Evolutionary conservation across 2,888 invertebrate species (phyloP).

Genomic region (Diabrotica balteata): DNA sequence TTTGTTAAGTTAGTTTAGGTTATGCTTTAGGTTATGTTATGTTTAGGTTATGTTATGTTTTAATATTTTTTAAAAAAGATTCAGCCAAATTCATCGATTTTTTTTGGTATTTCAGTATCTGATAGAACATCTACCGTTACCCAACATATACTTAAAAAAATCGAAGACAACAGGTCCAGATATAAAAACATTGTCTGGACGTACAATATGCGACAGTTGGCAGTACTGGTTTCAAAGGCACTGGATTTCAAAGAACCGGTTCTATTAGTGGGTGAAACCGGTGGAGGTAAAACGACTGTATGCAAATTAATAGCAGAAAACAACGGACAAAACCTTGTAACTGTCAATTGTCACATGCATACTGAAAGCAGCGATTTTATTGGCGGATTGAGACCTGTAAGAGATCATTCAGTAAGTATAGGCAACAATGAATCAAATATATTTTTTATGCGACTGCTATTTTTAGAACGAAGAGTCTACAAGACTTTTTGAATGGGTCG

Average conservation of each 20-base stretch:
- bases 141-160: conserved; percentile 70
- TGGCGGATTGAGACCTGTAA: conserved; percentile 91
- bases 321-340: conserved; percentile 71
- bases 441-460: conserved; percentile 2
- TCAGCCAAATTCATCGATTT: background rate
- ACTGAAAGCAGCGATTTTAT: conserved; percentile 98
- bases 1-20: too few relatives aligned
- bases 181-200: conserved; percentile 94
- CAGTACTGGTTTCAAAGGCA: conserved; percentile 81
- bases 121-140: conserved; percentile 80
- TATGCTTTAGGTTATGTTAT: too few relatives aligned
- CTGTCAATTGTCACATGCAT: conserved; percentile 98
- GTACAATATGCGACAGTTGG: conserved; percentile 83
- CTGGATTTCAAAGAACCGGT: conserved; percentile 93
- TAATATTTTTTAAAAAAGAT: background rate
- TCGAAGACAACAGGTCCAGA: conserved; percentile 65
- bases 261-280: conserved; percentile 95
- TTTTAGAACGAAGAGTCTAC: conserved; percentile 50
- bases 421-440: background rate
- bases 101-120: conserved; percentile 56
- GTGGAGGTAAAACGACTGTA: conserved; percentile 96
- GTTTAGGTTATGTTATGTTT: too few relatives aligned
- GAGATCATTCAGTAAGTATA: conserved; percentile 63
- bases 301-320: conserved; percentile 86
- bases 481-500: conserved; percentile 94